Percentiles rank a stretch among this genome's conserved stretches.
Conservation (phyloP, 2,888 invertebrate genomes). For the Acleris cristana region DNA sequence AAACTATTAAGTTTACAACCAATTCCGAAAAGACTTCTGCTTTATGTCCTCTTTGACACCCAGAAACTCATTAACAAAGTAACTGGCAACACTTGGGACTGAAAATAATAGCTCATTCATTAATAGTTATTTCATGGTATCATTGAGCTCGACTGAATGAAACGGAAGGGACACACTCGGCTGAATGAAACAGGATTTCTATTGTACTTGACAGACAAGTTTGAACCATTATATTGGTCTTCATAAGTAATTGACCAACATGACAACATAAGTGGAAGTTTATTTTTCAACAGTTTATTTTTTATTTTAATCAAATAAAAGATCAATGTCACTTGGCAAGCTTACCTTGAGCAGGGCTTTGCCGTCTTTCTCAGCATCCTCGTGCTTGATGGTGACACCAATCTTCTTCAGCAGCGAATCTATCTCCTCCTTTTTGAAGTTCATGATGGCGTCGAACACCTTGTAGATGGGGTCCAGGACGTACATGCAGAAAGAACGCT, state of each 20-base stretch:
- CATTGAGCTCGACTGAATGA: too few relatives aligned
- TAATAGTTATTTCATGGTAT: too few relatives aligned
- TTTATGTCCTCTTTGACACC: slow-evolving; percentile 82
- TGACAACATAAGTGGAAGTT: too few relatives aligned
- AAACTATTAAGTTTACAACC: slow-evolving; percentile 60
- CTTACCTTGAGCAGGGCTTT: slow-evolving; percentile 95
- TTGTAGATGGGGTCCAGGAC: slow-evolving; percentile 99
- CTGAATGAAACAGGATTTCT: too few relatives aligned
- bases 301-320: too few relatives aligned
- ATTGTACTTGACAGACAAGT: too few relatives aligned
- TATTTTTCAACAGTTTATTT: too few relatives aligned
- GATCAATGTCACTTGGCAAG: not conserved
- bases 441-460: slow-evolving; percentile 92
- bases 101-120: not conserved
- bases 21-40: slow-evolving; percentile 72
- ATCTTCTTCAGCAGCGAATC: slow-evolving; percentile 94
- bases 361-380: slow-evolving; percentile 98
- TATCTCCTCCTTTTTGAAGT: slow-evolving; percentile 97
- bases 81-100: slow-evolving; percentile 82
- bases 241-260: too few relatives aligned
- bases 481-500: slow-evolving; percentile 99
- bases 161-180: too few relatives aligned
- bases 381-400: slow-evolving; percentile 94
- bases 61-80: slow-evolving; percentile 66
- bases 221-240: too few relatives aligned